Evolutionary conservation across 2,113 vertebrate species (phyloP).

Genomic region (Cygnus buccinator): DNA sequence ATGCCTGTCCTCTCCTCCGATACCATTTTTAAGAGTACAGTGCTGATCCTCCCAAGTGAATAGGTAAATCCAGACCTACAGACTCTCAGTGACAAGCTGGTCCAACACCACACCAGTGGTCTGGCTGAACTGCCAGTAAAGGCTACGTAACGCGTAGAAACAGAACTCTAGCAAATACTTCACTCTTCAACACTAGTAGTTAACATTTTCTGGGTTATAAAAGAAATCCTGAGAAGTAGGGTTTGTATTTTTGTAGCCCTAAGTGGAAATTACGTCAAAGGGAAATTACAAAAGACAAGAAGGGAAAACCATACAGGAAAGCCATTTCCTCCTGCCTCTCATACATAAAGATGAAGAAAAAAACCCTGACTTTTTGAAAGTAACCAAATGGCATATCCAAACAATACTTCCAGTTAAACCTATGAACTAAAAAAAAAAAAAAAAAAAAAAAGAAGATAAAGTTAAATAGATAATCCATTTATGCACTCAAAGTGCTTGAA

Average conservation of each 20-base stretch:
- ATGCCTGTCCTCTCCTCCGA: background rate
- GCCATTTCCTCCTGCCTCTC: background rate
- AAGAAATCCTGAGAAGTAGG: background rate
- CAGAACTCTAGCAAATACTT: background rate
- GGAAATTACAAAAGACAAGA: background rate
- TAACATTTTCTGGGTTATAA: background rate
- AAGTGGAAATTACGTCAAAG: background rate
- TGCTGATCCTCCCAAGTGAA: background rate
- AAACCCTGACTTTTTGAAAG: background rate
- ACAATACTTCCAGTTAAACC: background rate
- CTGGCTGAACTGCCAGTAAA: background rate
- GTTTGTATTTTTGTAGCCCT: background rate
- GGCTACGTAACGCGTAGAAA: background rate
- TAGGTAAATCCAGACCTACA: background rate
- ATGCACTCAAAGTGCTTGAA: background rate
- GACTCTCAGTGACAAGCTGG: background rate
- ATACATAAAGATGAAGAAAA: background rate
- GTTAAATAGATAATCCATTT: background rate
- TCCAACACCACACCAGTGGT: background rate
- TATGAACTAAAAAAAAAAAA: background rate
- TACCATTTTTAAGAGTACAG: background rate
- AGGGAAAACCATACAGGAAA: background rate
- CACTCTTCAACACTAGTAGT: background rate
- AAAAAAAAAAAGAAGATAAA: background rate
- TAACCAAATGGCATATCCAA: background rate